These are phyloP conservation scores for Vipera ursinii DNA, from an alignment of 2,797 vertebrate species.

Conservation along the genomic window DNA sequence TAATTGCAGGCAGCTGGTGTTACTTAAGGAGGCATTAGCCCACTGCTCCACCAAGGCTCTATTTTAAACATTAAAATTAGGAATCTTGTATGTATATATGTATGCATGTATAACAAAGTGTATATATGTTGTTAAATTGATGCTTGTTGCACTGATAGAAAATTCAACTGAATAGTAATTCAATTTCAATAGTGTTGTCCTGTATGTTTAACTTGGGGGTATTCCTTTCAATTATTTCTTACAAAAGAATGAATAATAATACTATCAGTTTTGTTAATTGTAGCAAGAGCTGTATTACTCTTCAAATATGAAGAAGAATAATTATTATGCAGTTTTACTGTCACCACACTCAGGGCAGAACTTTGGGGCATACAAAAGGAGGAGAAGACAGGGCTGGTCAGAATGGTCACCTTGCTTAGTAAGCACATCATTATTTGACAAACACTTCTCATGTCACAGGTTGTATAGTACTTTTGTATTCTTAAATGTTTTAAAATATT, in stretches of 20 bases:
- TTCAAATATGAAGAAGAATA: neutral
- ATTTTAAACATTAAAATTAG: neutral
- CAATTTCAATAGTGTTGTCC: neutral
- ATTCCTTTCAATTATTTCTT: neutral
- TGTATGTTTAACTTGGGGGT: neutral
- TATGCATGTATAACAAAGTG: neutral
- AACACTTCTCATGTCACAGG: neutral
- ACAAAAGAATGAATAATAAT: neutral
- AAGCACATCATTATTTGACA: neutral
- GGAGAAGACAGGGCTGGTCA: neutral
- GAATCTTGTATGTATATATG: neutral
- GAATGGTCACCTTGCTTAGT: neutral
- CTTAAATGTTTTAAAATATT: neutral
- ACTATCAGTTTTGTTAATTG: neutral
- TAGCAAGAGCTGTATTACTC: neutral
- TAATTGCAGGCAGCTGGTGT: too few species aligned
- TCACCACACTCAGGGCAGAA: neutral
- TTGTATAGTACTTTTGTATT: neutral
- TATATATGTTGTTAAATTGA: neutral
- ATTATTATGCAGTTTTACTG: conserved; percentile 6
- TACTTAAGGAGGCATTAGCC: too few species aligned
- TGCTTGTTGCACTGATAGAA: neutral
- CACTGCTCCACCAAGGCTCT: too few species aligned
- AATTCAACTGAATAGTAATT: neutral
- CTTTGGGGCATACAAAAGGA: neutral